A percentile compares a stretch with the other conserved stretches of the same genome.
phyloP scores from a whole-genome alignment of 2,888 invertebrate genomes.

The Ferrisia virgata region DNA sequence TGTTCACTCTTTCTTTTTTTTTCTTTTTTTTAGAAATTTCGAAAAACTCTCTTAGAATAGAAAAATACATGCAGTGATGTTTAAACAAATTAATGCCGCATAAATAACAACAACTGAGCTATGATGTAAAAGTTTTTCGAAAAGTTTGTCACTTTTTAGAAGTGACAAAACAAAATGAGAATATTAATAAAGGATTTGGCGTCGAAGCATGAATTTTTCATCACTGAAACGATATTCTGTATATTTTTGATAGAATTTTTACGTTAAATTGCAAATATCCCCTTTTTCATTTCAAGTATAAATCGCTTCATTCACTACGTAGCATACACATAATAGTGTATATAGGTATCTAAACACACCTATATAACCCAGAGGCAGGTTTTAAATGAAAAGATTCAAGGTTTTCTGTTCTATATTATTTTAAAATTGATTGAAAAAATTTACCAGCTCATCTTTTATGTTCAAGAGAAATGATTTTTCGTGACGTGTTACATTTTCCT shows the following conservation, averaged over 20 bases:
- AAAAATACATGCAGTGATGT: no score
- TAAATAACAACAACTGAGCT: background rate
- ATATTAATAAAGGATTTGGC: constrained; percentile 1
- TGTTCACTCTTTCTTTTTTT: no score
- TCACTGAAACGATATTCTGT: background rate
- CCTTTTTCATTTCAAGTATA: background rate
- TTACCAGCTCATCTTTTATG: no score
- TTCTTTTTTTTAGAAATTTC: background rate
- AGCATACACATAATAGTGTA: background rate
- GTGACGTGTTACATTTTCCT: background rate
- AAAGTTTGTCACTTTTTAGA: background rate
- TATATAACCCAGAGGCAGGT: background rate
- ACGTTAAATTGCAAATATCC: background rate
- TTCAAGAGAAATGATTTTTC: no score
- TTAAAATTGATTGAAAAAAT: no score
- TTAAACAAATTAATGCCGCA: background rate
- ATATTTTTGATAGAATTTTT: background rate
- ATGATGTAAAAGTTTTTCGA: background rate
- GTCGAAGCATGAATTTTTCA: background rate
- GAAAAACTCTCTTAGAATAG: background rate
- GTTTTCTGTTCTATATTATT: no score
- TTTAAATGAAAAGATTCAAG: no score
- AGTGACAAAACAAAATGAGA: background rate
- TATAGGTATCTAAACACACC: no score
- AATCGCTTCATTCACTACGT: background rate